Percentiles rank a stretch among this genome's conserved stretches.
phyloP scores from a whole-genome alignment of 2,888 invertebrate genomes.

The Napeogenes sylphis region DNA sequence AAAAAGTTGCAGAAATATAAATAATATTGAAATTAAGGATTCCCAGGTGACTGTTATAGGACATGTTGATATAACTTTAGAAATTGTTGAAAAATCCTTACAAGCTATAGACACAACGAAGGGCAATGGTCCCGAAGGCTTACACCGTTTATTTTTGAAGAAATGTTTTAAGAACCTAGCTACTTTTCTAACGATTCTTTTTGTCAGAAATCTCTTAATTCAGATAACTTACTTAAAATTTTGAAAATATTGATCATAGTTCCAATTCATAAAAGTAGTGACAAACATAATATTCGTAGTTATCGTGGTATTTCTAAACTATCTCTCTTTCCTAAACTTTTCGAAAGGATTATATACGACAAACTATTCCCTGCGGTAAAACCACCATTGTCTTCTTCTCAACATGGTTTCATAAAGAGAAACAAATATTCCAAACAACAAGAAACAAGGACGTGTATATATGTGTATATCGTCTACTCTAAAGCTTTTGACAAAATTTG shows the following conservation, averaged over 20 bases:
- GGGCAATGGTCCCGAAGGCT: neutral
- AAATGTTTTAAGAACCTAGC: neutral
- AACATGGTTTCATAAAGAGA: too few species aligned
- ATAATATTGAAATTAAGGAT: too few species aligned
- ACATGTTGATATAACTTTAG: neutral
- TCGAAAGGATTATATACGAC: conserved; percentile 1
- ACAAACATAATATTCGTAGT: too few species aligned
- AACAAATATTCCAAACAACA: too few species aligned
- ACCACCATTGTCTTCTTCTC: too few species aligned
- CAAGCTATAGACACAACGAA: neutral
- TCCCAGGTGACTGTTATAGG: neutral
- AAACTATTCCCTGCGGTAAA: too few species aligned
- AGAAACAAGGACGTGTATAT: too few species aligned
- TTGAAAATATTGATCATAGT: neutral
- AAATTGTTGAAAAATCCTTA: neutral
- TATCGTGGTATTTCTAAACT: neutral
- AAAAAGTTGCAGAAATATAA: too few species aligned
- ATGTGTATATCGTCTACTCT: too few species aligned
- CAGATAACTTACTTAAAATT: neutral
- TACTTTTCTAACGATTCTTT: too few species aligned
- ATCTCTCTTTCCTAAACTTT: neutral
- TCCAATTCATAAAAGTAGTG: neutral
- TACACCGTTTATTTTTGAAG: neutral
- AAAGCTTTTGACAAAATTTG: too few species aligned
- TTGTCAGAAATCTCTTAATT: neutral